Base-by-base conservation (phyloP, 1,140 invertebrate genomes). In the Tachypleus tridentatus region DNA sequence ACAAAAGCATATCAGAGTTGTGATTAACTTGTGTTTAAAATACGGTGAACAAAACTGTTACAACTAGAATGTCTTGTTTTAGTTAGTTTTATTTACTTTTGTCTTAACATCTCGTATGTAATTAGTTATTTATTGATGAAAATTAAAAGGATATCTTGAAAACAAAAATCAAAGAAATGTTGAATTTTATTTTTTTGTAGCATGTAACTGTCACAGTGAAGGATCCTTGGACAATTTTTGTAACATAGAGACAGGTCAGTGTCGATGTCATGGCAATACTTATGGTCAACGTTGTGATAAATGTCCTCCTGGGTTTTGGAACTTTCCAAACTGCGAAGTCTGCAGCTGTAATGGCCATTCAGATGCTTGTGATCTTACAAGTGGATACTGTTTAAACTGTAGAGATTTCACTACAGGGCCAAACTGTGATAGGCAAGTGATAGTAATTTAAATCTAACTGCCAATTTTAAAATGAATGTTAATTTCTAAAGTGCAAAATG, bases 291-390 rank as follows among this genome's bases (percentile, higher is more conserved):
- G 87, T 67, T 99, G 97, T 77, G 90, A 95, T 73, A 86, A 94
- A 70, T 97, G 94, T 76, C 87, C 93, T 74, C 90, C 91, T 49
- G 93, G 93, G 1, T 96, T 87, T 73, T 97, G 92, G 88, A 91
- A 90, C 73, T 96, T 97, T 82, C 97, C 96, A 0, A 86, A 92
- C 70, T 99, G 97, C 76, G 83, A 88, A 71, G 83, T 85, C 51
- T 99, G 97, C 76, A 85, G 94, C 70, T 99, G 97, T 78, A 94
- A 98, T 75, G 96, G 94, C 0, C 94, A 98, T 77, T 91, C 96
- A 0, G 88, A 95, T 66, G 85, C 81, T 64, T 99, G 97, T 78
- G 91, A 98, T 74, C 84, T 93, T 3, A 81, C 81, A 56, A 93
- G 88, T 3, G 97, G 97, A n/a, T 83, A 82, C 29, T 99, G 97